phyloP scores from a whole-genome alignment of 1,140 invertebrate species.

The Cyrtorhinus lividipennis region DNA sequence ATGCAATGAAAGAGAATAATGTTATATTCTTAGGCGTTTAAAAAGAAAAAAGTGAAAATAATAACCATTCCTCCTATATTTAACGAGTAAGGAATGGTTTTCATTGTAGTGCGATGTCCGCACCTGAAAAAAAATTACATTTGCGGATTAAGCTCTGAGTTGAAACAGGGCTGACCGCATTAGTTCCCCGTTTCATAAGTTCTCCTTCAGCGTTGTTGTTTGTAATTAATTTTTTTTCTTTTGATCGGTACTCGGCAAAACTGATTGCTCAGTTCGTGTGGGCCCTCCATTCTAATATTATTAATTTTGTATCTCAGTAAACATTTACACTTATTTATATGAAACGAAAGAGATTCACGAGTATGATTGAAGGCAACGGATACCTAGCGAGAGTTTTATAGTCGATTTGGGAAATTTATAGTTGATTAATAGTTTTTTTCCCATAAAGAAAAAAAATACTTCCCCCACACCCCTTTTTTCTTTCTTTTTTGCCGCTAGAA shows the following conservation, averaged over 20 bases:
- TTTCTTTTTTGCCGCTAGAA: no score
- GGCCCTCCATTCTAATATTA: neutral
- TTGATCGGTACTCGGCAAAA: neutral
- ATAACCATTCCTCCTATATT: conserved; percentile 16
- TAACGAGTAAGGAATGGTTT: conserved; percentile 11
- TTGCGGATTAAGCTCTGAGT: neutral
- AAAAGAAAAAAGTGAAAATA: no score
- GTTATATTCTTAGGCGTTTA: neutral
- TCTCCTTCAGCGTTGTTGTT: neutral
- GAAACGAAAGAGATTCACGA: no score
- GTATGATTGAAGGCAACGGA: no score
- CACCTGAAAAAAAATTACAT: conserved; percentile 3
- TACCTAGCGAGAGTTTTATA: no score
- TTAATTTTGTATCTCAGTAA: no score
- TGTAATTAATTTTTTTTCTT: neutral
- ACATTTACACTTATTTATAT: neutral
- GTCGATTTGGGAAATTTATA: no score
- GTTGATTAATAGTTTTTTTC: no score
- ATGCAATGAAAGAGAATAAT: no score
- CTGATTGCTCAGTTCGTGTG: conserved; percentile 6
- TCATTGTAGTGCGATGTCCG: conserved; percentile 16
- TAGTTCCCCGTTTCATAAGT: no score
- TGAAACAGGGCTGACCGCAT: neutral
- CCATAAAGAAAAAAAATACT: no score
- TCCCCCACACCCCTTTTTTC: no score